Base-by-base conservation (phyloP, 2,113 vertebrate genomes). In the Opisthocomus hoazin region DNA sequence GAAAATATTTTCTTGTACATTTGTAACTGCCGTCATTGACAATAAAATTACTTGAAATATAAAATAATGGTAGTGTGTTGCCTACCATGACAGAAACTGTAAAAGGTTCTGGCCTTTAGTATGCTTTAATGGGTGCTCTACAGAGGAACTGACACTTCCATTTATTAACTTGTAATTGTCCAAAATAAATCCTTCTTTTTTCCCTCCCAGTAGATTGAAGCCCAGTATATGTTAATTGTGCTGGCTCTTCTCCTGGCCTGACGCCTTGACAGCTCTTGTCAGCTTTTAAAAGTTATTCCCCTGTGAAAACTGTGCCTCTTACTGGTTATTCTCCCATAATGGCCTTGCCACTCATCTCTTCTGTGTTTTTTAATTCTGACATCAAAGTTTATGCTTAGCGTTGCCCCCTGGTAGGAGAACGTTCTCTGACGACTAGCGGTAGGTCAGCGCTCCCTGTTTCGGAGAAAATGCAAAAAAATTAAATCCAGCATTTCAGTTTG, bases 161-260 rank as follows among this genome's bases (percentile, higher is more conserved):
- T 95, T 96, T 96, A 96, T 97, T 96, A 97, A 94, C 73, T 94
- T 95, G 86, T 96, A 97, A 96, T 97, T 96, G 94, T 92, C 94
- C 95, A 83, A 84, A 97, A 95, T 94, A 97, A 96, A 96, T 95
- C 53, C 60, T 43, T 24, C 82, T 85, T 90, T 95, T 92, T 86
- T 32, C 57, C 53, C 8, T 9, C 76, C 81, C 58, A 36, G n/a
- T 56, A 93, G 95, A 90, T 90, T 95, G 94, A 95, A 89, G 85
- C 93, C 81, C 84, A 51, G 68, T 77, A 9, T 93, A 80, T 93
- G 84, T 75, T 97, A 97, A 97, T 97, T 96, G 83, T 94, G 70
- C 65, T 84, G 46, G 69, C 74, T 93, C 56, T 96, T 96, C 79
- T 96, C 80, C 80, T 88, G 58, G 56, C 70, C 76, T 96, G 96